Conservation (phyloP, 2,888 invertebrate genomes). For the Holacanthella duospinosa region DNA sequence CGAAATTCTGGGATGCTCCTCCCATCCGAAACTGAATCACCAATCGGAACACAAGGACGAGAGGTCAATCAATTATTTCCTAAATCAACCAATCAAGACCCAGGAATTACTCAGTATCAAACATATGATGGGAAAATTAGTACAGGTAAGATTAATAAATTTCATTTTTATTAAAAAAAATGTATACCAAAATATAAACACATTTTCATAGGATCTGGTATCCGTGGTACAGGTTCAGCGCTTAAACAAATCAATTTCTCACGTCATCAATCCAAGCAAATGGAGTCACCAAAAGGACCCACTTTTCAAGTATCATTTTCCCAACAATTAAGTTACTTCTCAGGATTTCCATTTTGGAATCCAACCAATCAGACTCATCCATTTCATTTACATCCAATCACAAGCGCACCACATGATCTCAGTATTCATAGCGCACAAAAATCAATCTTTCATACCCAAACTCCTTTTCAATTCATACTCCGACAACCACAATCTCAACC, state of each 20-base stretch:
- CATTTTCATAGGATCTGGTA: too few species aligned
- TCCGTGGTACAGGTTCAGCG: too few species aligned
- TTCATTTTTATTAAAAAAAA: too few species aligned
- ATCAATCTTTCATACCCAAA: neutral
- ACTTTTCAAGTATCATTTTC: constrained; percentile 29
- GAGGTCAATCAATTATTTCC: neutral
- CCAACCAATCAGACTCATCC: constrained; percentile 1
- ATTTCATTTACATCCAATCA: neutral
- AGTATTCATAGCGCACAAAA: neutral
- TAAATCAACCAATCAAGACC: neutral
- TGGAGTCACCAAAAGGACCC: neutral
- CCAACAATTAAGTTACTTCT: constrained; percentile 31
- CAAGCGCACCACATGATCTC: neutral
- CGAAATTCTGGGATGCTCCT: constrained; percentile 59
- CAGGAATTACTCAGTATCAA: neutral
- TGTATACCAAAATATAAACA: too few species aligned
- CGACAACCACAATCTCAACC: constrained; percentile 4
- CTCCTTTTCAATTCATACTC: neutral
- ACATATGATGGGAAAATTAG: neutral
- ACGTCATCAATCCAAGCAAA: neutral
- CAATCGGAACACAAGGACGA: neutral
- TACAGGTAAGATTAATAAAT: neutral
- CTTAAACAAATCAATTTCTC: neutral
- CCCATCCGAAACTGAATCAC: constrained; percentile 10
- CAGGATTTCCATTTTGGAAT: constrained; percentile 29